Percentiles rank a stretch among this genome's conserved stretches.
These are phyloP conservation scores for Oceanites oceanicus DNA, from an alignment of 2,113 vertebrate species.

Conservation along the genomic window DNA sequence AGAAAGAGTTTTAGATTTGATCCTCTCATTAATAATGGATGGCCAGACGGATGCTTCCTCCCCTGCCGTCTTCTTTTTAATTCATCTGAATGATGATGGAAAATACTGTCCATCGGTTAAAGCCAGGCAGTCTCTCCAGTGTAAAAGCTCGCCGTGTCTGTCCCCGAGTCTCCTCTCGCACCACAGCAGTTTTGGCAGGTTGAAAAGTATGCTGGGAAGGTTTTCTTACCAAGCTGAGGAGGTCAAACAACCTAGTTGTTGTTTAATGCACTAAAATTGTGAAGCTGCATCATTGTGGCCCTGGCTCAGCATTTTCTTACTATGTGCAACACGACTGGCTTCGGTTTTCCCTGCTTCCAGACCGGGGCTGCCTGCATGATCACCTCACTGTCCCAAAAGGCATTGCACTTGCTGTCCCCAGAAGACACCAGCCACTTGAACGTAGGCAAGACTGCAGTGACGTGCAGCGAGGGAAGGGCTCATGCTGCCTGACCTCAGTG, in stretches of 20 bases:
- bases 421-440: not conserved
- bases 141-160: not conserved
- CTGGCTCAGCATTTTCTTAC: not conserved
- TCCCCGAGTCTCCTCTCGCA: not conserved
- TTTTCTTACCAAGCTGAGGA: not conserved
- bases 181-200: not conserved
- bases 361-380: no score
- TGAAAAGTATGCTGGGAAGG: not conserved
- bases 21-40: conserved; percentile 46
- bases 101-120: not conserved
- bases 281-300: rapidly evolving
- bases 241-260: not conserved
- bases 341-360: not conserved
- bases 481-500: not conserved
- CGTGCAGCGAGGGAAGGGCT: not conserved
- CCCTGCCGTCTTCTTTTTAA: conserved; percentile 1
- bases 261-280: not conserved
- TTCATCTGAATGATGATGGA: not conserved
- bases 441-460: not conserved
- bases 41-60: not conserved
- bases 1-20: conserved; percentile 47
- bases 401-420: not conserved
- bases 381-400: not conserved
- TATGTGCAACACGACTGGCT: not conserved
- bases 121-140: not conserved